phyloP scores from a whole-genome alignment of 2,797 vertebrate genomes.

The Micrastur ruficollis region DNA sequence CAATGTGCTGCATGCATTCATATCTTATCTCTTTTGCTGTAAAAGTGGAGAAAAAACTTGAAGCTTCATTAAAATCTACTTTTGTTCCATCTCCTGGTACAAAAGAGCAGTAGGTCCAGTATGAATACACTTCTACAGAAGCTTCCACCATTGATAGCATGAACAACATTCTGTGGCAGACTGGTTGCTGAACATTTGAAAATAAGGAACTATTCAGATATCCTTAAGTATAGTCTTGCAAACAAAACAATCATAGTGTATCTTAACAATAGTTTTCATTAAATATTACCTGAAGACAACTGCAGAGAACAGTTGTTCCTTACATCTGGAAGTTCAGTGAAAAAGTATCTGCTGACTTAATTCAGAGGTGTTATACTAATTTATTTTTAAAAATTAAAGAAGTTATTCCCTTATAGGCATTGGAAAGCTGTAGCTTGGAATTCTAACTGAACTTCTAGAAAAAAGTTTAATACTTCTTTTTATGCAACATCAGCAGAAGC shows the following conservation, averaged over 20 bases:
- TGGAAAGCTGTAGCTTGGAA: neutral
- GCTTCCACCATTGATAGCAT: neutral
- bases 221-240: neutral
- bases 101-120: neutral
- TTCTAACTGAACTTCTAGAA: constrained; percentile 15
- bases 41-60: neutral
- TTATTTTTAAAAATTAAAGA: neutral
- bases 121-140: neutral
- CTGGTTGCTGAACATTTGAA: neutral
- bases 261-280: neutral
- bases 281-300: neutral
- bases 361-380: neutral
- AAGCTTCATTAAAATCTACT: neutral
- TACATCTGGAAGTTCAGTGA: neutral
- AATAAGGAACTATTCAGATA: neutral
- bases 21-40: neutral
- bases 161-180: neutral
- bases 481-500: neutral
- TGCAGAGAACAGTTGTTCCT: neutral
- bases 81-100: neutral
- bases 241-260: neutral
- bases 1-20: neutral
- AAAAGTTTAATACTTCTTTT: neutral
- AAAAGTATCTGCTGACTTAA: neutral
- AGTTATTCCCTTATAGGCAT: neutral